These are phyloP conservation scores for Samia ricini DNA, from an alignment of 1,140 invertebrate species.

Conservation along the genomic window DNA sequence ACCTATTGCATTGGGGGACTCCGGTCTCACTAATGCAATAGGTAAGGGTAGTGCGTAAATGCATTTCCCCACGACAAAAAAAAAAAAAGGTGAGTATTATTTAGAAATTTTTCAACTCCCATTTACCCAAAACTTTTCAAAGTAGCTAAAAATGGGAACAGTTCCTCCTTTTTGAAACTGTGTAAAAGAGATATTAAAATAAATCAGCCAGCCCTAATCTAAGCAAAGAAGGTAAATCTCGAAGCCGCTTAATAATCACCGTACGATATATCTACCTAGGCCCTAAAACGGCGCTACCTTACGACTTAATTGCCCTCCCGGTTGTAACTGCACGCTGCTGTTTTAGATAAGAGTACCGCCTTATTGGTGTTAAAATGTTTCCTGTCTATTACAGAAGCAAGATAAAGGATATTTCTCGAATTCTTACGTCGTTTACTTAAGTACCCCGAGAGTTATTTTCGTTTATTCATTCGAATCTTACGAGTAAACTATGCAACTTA, in stretches of 20 bases:
- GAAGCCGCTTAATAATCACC: not conserved
- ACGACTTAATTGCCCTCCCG: not conserved
- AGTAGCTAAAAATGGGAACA: not conserved
- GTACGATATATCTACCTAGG: not conserved
- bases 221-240: not conserved
- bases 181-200: not conserved
- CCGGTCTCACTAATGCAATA: too few species aligned
- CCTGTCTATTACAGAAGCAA: not conserved
- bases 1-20: too few species aligned
- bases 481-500: not conserved
- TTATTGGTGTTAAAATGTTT: not conserved
- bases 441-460: not conserved
- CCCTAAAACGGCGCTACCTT: constrained; percentile 5
- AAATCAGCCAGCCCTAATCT: not conserved
- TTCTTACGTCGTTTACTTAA: not conserved
- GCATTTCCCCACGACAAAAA: too few species aligned
- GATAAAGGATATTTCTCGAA: not conserved
- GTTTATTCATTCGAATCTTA: not conserved
- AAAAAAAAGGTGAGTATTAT: too few species aligned
- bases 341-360: not conserved
- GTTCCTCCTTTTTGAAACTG: not conserved
- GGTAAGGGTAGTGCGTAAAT: too few species aligned
- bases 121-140: too few species aligned
- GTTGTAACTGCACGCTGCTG: not conserved
- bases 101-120: too few species aligned